Evolutionary conservation across 2,888 invertebrate species (phyloP).

Genomic region (Stenolophus ochropezus): DNA sequence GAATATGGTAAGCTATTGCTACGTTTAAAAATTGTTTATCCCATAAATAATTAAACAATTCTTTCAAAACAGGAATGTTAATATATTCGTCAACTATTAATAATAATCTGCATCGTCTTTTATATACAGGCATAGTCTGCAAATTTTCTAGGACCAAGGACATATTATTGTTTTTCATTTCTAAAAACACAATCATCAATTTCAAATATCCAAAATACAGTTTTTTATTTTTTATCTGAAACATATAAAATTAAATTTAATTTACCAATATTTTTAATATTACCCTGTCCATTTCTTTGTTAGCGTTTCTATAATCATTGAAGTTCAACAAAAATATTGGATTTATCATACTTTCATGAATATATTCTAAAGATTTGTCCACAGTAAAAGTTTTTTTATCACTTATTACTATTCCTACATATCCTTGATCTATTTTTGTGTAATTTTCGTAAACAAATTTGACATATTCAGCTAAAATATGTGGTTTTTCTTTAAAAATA

Average conservation of each 20-base stretch:
- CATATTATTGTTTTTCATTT: constrained; percentile 10
- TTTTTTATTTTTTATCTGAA: constrained; percentile 28
- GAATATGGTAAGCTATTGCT: constrained; percentile 5
- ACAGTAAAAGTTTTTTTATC: constrained; percentile 14
- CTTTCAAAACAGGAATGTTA: background rate
- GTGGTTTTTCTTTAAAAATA: constrained; percentile 1
- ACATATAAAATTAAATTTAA: background rate
- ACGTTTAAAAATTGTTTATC: constrained; percentile 38
- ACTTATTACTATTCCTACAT: constrained; percentile 30
- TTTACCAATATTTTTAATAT: background rate
- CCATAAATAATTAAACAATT: constrained; percentile 44
- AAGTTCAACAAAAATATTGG: constrained; percentile 41
- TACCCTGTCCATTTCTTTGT: background rate
- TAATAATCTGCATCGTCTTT: constrained; percentile 25
- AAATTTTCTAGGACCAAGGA: background rate
- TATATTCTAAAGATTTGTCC: constrained; percentile 26
- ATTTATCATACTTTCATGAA: constrained; percentile 16
- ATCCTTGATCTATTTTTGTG: constrained; percentile 20
- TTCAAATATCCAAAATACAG: constrained; percentile 23
- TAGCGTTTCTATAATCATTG: background rate
- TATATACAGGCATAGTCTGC: constrained; percentile 6
- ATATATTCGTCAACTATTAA: constrained; percentile 16
- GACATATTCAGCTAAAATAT: constrained; percentile 45
- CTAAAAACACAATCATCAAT: constrained; percentile 24
- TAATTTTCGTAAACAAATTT: constrained; percentile 40